These are phyloP conservation scores for Rhabdomys pumilio DNA, from an alignment of 2,797 vertebrate species.

Conservation along the genomic window DNA sequence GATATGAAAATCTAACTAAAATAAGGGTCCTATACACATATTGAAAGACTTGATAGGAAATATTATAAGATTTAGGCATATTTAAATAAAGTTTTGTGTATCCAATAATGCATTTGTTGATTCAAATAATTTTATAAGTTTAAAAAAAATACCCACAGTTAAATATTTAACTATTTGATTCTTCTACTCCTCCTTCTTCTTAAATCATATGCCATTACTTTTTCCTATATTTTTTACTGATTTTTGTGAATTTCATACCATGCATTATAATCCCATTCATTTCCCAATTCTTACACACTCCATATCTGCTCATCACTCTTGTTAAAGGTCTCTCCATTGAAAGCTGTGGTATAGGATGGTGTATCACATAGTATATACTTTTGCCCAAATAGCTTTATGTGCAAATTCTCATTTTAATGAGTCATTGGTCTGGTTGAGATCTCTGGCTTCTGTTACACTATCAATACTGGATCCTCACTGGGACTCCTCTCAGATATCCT, in stretches of 20 bases:
- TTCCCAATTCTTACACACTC: neutral
- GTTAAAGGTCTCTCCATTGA: neutral
- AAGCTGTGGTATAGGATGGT: neutral
- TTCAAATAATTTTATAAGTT: constrained; percentile 13
- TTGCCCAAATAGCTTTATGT: neutral
- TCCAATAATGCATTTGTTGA: neutral
- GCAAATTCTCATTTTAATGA: neutral
- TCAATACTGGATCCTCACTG: neutral
- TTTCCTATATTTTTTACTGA: neutral
- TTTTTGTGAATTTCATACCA: neutral
- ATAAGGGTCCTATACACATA: neutral
- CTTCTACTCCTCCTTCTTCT: neutral
- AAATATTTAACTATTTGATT: neutral
- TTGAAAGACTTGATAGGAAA: neutral
- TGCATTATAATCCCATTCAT: neutral
- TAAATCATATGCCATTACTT: neutral
- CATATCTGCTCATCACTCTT: neutral
- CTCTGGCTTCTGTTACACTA: neutral
- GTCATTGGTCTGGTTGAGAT: neutral
- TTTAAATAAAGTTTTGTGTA: neutral
- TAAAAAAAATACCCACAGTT: neutral
- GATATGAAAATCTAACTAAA: neutral
- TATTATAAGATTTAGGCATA: neutral
- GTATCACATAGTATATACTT: neutral
- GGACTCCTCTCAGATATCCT: neutral